Base-by-base conservation (phyloP, 2,797 vertebrate species). In the Helarctos malayanus region DNA sequence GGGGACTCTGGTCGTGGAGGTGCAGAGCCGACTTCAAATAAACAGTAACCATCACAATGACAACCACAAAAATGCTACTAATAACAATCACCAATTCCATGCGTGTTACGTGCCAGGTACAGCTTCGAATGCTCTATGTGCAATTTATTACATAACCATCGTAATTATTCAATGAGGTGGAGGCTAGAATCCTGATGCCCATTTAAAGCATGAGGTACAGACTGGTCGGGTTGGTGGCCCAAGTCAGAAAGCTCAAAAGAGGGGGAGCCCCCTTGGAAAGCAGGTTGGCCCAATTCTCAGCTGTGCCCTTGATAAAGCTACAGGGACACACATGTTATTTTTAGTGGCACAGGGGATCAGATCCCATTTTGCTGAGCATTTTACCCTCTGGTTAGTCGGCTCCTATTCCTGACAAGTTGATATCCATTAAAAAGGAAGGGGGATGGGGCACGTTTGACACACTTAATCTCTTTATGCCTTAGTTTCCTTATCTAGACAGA, bases 81-180 rank as follows among this genome's bases (percentile, higher is more conserved):
- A 4, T 4, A 14, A n/a, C 41, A 63, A 11, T 49, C 49, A 35
- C 9, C 12, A 15, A 2, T 8, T 0, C 41, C 35, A 32, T 27
- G 12, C 54, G 49, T 47, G 23, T 5, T 15, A 59, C 0, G 32
- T 15, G 49, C 76, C 38, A 57, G 87, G 88, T 32, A 23, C 0
- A 0, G 65, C 7, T 13, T 2, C 3, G 7, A 19, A 61, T 13
- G 32, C 23, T 25, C 35, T 10, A 1, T 2, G 35, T 16, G 23
- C 6, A 12, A n/a, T 56, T 85, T 38, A 41, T 14, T 35, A 80
- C 25, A 79, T 32, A 35, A 63, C 35, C 9, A 6, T 25, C 13
- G 3, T 18, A 52, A 65, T 32, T 35, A 41, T 35, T 14, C 25
- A 19, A 1, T 1, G 25, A 76, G 32, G n/a, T 27, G 2, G 75